Base-by-base conservation (phyloP, 2,797 vertebrate species). In the Mormyrops attenuatus region DNA sequence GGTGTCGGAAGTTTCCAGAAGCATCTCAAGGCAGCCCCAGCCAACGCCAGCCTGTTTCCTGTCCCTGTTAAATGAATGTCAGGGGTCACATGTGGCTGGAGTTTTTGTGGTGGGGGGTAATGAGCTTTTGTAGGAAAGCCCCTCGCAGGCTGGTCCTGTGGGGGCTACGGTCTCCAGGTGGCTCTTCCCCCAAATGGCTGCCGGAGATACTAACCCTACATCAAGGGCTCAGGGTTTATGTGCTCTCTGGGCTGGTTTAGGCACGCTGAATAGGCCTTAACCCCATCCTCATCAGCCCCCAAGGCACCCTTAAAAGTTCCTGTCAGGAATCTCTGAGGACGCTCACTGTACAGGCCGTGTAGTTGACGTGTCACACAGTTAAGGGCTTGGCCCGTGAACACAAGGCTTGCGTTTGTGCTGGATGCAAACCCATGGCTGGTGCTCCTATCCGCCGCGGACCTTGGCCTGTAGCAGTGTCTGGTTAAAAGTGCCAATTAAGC, bases 1-100 rank as follows among this genome's bases (percentile, higher is more conserved):
- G 87, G 34, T 47, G 57, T 30, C 38, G 9, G 44, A 69, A n/a
- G 87, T 47, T 47, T 57, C 85, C 84, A 38, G 38, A 22, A 22
- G 87, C 55, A 88, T 49, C 57, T 4, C 38, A 66, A 88, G 49
- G 41, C 34, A 66, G 55, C 38, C 34, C n/a, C n/a, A 26, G 22
- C 57, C 20, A 66, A 20, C 8, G 0, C 92, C 89, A 93, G 93
- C 53, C 73, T 91, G 90, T 88, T 89, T 2, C 60, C 92, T 82
- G 50, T 11, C 30, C 84, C 89, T 50, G 60, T 53, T 89, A 84
- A 73, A 49, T 90, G 55, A n/a, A 20, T 87, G 47, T 89, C 50
- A 60, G 77, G 53, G 77, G 52, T 53, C 77, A 63, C 53, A 84
- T 52, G 44, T 41, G 82, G 89, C 82, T 84, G 49, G 7, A 2